Conservation (phyloP, 2,797 vertebrate species). For the Manis crassicaudata region DNA sequence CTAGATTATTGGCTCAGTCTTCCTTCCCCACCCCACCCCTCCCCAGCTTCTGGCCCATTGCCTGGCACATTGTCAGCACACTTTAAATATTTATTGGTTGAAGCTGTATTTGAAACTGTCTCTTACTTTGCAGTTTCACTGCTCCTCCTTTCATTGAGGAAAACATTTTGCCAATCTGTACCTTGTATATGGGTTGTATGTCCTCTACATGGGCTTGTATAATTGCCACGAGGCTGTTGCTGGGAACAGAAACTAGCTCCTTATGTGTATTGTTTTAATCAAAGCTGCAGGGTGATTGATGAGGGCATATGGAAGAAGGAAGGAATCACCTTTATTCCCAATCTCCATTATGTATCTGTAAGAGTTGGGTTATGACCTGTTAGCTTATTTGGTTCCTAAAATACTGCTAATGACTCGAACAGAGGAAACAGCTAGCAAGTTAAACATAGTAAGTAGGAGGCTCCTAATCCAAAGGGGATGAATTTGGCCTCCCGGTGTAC, state of each 20-base stretch:
- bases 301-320: not conserved
- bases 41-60: not conserved
- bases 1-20: not conserved
- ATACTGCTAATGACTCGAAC: not conserved
- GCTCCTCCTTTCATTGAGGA: not conserved
- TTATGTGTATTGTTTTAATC: not conserved
- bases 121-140: conserved; percentile 26
- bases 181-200: not conserved
- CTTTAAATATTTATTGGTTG: not conserved
- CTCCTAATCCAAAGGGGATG: not conserved
- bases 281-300: not conserved
- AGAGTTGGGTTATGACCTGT: not conserved
- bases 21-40: not conserved
- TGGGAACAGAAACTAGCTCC: not conserved
- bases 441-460: not conserved
- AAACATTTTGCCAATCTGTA: not conserved
- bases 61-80: not conserved
- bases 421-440: not conserved
- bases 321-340: not conserved
- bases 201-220: not conserved
- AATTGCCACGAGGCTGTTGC: not conserved
- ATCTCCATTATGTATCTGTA: not conserved
- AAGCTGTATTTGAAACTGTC: conserved; percentile 3
- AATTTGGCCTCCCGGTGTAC: not conserved
- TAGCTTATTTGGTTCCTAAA: not conserved